Conservation (phyloP, 2,797 vertebrate species). For the Sebastes kiyomatsui region DNA sequence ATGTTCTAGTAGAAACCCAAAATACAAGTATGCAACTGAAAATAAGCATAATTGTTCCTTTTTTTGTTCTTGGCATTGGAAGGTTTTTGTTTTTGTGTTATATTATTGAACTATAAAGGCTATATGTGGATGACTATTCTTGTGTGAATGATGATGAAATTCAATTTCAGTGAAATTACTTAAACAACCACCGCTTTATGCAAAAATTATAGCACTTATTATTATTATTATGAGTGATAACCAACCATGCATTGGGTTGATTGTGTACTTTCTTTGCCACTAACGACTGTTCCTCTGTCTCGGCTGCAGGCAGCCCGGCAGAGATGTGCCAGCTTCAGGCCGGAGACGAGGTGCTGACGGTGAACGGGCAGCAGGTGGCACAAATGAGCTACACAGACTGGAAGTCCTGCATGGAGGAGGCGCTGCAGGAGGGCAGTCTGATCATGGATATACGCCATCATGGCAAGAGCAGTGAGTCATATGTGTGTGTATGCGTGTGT, state of each 20-base stretch:
- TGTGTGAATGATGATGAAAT: not conserved
- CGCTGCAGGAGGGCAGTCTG: slow-evolving; percentile 90
- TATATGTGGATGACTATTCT: not conserved
- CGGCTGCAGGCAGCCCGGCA: slow-evolving; percentile 87
- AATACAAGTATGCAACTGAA: no score
- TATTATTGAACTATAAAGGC: not conserved
- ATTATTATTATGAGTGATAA: no score
- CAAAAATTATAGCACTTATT: not conserved
- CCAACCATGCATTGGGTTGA: not conserved
- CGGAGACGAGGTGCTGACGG: slow-evolving; percentile 91
- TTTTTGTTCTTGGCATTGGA: not conserved
- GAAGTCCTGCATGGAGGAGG: slow-evolving; percentile 86
- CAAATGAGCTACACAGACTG: slow-evolving; percentile 89
- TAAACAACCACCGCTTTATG: not conserved
- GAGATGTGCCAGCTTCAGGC: slow-evolving; percentile 89
- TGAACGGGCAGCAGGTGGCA: slow-evolving; percentile 89
- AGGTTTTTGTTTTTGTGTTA: not conserved
- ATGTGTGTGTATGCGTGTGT: slow-evolving; percentile 7
- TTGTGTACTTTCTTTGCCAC: not conserved
- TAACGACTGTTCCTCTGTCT: not conserved
- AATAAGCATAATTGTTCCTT: not conserved
- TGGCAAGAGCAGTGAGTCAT: slow-evolving; percentile 90
- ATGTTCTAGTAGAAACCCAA: no score
- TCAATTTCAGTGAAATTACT: not conserved
- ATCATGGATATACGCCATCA: slow-evolving; percentile 93